Base-by-base conservation (phyloP, 2,113 vertebrate species). In the Ammodytes marinus region DNA sequence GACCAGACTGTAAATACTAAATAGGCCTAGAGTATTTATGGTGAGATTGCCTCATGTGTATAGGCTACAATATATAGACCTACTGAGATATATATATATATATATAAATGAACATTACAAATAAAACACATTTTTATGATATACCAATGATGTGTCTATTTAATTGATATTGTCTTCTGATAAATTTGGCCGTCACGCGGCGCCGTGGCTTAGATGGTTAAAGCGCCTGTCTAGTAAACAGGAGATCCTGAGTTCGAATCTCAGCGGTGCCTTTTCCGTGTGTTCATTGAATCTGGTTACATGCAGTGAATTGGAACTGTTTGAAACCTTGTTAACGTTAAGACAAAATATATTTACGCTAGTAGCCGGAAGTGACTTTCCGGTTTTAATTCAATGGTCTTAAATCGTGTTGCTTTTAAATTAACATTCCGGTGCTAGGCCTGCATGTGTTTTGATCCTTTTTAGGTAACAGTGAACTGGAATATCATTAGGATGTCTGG, bases 201-300 rank as follows among this genome's bases (percentile, higher is more conserved):
- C 90, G 92, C 91, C 91, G 91, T 94, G 92, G 91, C 92, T 94
- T 94, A 93, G 93, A 80, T 93, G 91, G 91, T 93, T 93, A 93
- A 94, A 93, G 91, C 91, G 91, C 91, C 91, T 93, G 93, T 93
- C 91, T 93, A 92, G 92, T 94, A 93, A 93, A 93, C 91, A 92
- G 93, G 93, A 94, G 93, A 94, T 93, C 93, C 91, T 93, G 93
- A 90, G 91, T 94, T 93, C 92, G 89, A 94, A 94, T 94, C 92
- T 89, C 92, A 93, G 91, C 90, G 91, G 90, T 86, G 91, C 92
- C 93, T 94, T 93, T 94, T 77, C 1, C 27, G 27, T 27, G 27
- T 1, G 27, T 27, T 27, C 1, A 27, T 27, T 27, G 27, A 27
- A 27, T 27, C 27, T 27, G 27, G 27, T 27, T 27, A 27, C 27